Evolutionary conservation across 2,888 invertebrate genomes (phyloP), one percentile per base, ranked within the genome.

Genomic region (Chromoteleia sp.): DNA sequence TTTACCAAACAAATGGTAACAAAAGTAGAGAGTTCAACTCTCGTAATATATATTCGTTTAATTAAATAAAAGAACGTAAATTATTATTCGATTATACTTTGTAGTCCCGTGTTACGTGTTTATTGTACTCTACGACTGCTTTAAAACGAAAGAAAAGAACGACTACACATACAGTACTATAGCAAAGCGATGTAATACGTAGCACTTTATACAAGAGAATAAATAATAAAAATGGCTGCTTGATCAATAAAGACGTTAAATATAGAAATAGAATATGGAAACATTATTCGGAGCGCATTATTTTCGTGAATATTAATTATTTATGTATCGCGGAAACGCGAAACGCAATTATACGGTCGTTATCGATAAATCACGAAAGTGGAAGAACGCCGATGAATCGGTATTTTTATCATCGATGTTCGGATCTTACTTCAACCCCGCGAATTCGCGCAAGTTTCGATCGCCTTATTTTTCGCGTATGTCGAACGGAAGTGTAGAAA

Each of bases 161-260:
- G 73, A 58, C 71, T 79, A 73, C 73, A 67, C 67, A 79, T 68
- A 79, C 39, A 79, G 45, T 59, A 74, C 73, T 79, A 73, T 73
- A 73, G 79, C 79, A 79, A 73, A 79, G 79, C 79, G 54, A 79
- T 79, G 68, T 79, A 73, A 79, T 74, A 79, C 79, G 73, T 74
- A 79, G 79, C 73, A 79, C 79, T 79, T 79, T 79, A 79, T 71
- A 79, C 73, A 79, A 79, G 33, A 33, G 33, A 79, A 79, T 79
- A 79, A 79, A 79, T 79, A 79, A 79, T 79, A 74, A 73, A 79
- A 79, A 79, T 73, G 73, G 79, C 67, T 29, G 71, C 71, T 29
- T 73, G 68, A 73, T 79, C 79, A 61, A 79, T 79, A 79, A 52
- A 73, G 67, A 73, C 30, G 79, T 79, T 79, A 79, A 67, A 79